Conservation (phyloP, 2,797 vertebrate species). For the Pantherophis vulpinus region DNA sequence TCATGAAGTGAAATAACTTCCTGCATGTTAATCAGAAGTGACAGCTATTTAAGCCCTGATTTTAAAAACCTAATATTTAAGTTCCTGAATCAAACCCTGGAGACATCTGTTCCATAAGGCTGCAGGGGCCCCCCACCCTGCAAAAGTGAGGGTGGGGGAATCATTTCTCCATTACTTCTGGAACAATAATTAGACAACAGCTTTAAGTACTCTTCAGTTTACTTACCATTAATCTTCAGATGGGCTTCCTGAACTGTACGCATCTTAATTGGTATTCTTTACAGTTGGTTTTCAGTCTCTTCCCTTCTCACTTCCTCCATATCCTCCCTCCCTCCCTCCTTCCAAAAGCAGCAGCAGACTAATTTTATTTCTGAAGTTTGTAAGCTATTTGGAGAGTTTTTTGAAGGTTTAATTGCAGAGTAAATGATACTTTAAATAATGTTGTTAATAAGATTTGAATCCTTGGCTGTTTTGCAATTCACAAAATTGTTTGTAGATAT, state of each 20-base stretch:
- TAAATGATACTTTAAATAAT: not conserved
- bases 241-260: not conserved
- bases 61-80: not conserved
- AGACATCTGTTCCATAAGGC: not conserved
- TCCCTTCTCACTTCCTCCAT: not conserved
- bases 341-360: not conserved
- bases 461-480: not conserved
- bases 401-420: not conserved
- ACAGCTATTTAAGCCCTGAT: slow-evolving; percentile 8
- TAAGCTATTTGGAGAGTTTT: not conserved
- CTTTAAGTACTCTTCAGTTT: not conserved
- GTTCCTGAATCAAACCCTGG: not conserved
- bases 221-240: not conserved
- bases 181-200: not conserved
- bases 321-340: not conserved
- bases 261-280: not conserved
- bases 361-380: not conserved
- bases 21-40: slow-evolving; percentile 22
- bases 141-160: not conserved
- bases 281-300: not conserved
- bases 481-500: not conserved
- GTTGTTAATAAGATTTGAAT: not conserved
- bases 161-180: not conserved
- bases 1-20: slow-evolving; percentile 34
- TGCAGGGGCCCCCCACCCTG: not conserved